Percentiles rank a stretch among this genome's conserved stretches.
These are phyloP conservation scores for Oryzias sinensis DNA, from an alignment of 2,797 vertebrate genomes.

Conservation along the genomic window DNA sequence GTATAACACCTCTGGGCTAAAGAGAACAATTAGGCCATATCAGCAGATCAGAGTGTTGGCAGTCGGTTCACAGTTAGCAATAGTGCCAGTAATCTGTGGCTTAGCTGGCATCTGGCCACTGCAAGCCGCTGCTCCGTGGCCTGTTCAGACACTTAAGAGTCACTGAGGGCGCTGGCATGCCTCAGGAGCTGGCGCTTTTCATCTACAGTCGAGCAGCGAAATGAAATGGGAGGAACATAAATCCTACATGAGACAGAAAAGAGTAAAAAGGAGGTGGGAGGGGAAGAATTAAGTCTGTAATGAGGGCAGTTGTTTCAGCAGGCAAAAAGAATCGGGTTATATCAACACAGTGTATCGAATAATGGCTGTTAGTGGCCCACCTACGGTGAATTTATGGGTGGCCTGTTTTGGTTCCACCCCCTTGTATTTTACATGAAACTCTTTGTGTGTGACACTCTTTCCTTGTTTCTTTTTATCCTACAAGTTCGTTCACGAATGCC, in stretches of 20 bases:
- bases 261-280: constrained; percentile 39
- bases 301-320: constrained; percentile 67
- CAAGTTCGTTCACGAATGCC: constrained; percentile 28
- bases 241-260: constrained; percentile 28
- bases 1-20: constrained; percentile 64
- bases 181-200: constrained; percentile 49
- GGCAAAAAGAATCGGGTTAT: constrained; percentile 58
- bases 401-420: constrained; percentile 52
- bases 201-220: constrained; percentile 34
- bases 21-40: constrained; percentile 77
- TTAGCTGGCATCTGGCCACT: constrained; percentile 63
- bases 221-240: constrained; percentile 31
- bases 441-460: constrained; percentile 28
- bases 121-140: constrained; percentile 56
- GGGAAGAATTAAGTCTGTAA: constrained; percentile 62
- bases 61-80: constrained; percentile 56
- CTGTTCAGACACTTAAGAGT: constrained; percentile 67
- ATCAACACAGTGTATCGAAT: constrained; percentile 65
- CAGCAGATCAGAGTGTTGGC: constrained; percentile 67
- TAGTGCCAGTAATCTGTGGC: constrained; percentile 69
- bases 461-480: constrained; percentile 29
- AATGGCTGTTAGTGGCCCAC: constrained; percentile 67
- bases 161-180: constrained; percentile 54
- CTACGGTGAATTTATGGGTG: constrained; percentile 70
- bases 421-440: constrained; percentile 59